phyloP scores from a whole-genome alignment of 92 coral and sea anemone genomes.

The Hydrozoanthus gracilis region DNA sequence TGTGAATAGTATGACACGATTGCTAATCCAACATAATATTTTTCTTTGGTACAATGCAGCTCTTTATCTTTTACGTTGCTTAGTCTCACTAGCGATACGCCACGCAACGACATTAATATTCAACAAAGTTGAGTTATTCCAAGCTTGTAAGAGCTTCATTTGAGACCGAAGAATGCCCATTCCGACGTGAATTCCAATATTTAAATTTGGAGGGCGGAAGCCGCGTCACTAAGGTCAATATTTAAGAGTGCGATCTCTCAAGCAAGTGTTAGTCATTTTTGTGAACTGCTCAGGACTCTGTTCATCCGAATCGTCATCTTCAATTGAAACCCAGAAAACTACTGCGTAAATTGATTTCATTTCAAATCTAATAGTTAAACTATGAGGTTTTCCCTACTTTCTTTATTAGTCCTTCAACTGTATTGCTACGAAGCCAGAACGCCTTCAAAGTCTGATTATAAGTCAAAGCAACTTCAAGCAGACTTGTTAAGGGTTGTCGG shows the following conservation, averaged over 20 bases:
- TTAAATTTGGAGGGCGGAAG: conserved; percentile 52
- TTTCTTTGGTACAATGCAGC: neutral
- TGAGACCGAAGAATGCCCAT: conserved; percentile 41
- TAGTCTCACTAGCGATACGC: conserved; percentile 5
- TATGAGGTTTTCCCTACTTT: conserved; percentile 15
- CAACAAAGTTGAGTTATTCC: conserved; percentile 33
- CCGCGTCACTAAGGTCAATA: conserved; percentile 47
- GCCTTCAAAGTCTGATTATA: conserved; percentile 41
- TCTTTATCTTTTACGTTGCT: neutral
- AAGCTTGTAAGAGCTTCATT: conserved; percentile 29
- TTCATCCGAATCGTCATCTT: conserved; percentile 7
- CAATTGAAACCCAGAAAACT: neutral
- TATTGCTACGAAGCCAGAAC: conserved; percentile 40
- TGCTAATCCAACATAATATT: conserved; percentile 26
- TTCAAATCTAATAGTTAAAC: neutral
- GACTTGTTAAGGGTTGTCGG: conserved; percentile 83
- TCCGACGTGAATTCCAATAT: conserved; percentile 51
- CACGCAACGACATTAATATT: conserved; percentile 30
- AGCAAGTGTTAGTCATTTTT: conserved; percentile 18
- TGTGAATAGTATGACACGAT: conserved; percentile 14
- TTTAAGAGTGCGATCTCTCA: conserved; percentile 36
- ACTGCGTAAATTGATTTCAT: neutral
- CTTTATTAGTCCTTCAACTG: conserved; percentile 4
- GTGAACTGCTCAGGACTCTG: neutral
- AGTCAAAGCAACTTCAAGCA: conserved; percentile 63